These are phyloP conservation scores for Octodonta nipae DNA, from an alignment of 2,888 invertebrate genomes.

Conservation along the genomic window DNA sequence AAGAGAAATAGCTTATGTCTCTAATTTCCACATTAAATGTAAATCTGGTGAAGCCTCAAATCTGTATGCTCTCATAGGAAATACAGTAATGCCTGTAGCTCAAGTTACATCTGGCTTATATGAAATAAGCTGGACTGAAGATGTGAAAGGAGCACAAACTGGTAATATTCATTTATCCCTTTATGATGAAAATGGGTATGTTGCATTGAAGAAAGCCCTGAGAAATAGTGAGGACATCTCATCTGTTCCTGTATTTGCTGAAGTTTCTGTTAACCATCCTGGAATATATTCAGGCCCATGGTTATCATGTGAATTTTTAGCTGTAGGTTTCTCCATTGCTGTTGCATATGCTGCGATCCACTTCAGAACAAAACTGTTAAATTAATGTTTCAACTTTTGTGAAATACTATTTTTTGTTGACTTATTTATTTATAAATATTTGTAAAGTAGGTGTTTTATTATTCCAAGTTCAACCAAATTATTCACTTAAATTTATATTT, in stretches of 20 bases:
- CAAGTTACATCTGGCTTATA: slow-evolving; percentile 62
- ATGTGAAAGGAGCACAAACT: slow-evolving; percentile 63
- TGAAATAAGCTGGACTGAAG: slow-evolving; percentile 86
- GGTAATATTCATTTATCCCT: slow-evolving; percentile 67
- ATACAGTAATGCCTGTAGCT: slow-evolving; percentile 65
- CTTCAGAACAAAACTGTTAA: slow-evolving; percentile 56
- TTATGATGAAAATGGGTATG: slow-evolving; percentile 81
- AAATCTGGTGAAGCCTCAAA: slow-evolving; percentile 38
- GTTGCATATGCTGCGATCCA: slow-evolving; percentile 75
- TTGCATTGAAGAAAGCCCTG: slow-evolving; percentile 65
- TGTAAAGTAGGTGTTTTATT: no score
- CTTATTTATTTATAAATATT: no score
- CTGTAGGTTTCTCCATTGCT: slow-evolving; percentile 57
- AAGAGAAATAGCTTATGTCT: slow-evolving; percentile 73
- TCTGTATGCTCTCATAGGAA: slow-evolving; percentile 74
- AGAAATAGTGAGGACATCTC: slow-evolving; percentile 53
- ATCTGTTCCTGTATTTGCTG: slow-evolving; percentile 51
- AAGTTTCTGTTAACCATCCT: slow-evolving; percentile 54
- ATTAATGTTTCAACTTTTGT: slow-evolving; percentile 3
- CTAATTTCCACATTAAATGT: slow-evolving; percentile 74
- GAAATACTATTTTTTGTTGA: no score
- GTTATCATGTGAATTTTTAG: slow-evolving; percentile 79
- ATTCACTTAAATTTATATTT: no score
- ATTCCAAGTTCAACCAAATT: no score
- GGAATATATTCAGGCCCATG: slow-evolving; percentile 77